Evolutionary conservation across 2,888 invertebrate genomes (phyloP).

Genomic region (Polymixis lichenea): DNA sequence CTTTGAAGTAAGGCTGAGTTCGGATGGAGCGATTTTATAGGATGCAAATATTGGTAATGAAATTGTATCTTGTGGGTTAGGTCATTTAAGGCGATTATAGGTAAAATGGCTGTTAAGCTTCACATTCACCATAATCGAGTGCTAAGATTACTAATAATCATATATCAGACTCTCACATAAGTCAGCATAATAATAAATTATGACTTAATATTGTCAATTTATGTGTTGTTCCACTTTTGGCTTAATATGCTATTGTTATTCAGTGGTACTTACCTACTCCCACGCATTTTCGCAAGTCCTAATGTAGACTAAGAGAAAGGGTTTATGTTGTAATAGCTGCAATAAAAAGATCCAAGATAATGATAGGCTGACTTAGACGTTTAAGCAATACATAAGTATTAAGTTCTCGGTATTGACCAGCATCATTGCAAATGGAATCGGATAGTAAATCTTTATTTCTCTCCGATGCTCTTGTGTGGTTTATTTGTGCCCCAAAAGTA

Average conservation of each 20-base stretch:
- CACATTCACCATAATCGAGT: neutral
- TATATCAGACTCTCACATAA: neutral
- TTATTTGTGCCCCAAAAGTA: neutral
- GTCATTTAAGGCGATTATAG: neutral
- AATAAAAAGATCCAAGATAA: neutral
- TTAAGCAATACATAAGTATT: neutral
- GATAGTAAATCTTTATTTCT: neutral
- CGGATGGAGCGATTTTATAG: conserved; percentile 13
- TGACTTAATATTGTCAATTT: conserved; percentile 9
- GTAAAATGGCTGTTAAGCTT: neutral
- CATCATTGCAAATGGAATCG: neutral
- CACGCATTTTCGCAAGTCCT: conserved; percentile 28
- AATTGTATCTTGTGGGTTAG: neutral
- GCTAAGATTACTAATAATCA: neutral
- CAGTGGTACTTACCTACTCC: conserved; percentile 13
- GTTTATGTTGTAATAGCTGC: neutral
- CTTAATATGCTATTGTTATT: conserved; percentile 29
- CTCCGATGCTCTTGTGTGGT: neutral
- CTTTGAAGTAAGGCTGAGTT: conserved; percentile 27
- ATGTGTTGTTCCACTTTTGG: conserved; percentile 20
- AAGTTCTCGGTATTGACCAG: neutral
- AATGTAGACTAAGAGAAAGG: conserved; percentile 36
- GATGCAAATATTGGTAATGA: conserved; percentile 1
- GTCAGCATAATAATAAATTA: conserved; percentile 16
- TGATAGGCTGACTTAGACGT: neutral